Percentiles rank a stretch among this genome's conserved stretches.
Conservation (phyloP, 2,113 vertebrate genomes). For the Hassar affinis region DNA sequence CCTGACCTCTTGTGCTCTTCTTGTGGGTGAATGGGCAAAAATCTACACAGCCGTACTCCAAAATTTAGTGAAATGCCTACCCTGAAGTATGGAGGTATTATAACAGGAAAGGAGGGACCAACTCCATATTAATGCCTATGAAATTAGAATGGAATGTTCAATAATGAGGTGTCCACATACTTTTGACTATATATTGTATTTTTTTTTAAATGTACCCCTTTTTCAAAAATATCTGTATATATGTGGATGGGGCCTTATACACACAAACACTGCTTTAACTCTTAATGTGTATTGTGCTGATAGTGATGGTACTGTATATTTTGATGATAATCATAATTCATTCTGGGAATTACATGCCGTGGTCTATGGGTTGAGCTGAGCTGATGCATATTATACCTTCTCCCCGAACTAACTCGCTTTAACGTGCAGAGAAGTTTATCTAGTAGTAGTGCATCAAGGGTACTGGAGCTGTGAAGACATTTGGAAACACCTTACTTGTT, state of each 20-base stretch:
- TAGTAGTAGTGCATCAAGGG: neutral
- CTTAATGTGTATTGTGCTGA: neutral
- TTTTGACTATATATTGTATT: neutral
- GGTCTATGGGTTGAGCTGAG: neutral
- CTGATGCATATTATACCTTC: neutral
- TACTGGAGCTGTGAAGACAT: neutral
- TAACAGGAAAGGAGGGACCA: neutral
- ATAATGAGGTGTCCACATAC: neutral
- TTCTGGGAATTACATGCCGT: neutral
- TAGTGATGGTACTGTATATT: slow-evolving; percentile 9
- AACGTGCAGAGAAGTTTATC: neutral
- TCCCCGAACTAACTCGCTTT: neutral
- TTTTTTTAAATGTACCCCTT: neutral
- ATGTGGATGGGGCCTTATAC: neutral
- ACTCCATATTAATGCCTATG: neutral
- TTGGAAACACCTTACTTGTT: neutral
- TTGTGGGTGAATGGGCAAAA: neutral
- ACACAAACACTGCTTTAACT: neutral
- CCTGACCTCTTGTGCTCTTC: neutral
- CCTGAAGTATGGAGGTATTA: neutral
- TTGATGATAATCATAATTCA: neutral
- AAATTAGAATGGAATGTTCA: neutral
- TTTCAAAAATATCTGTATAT: neutral
- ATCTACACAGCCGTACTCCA: neutral
- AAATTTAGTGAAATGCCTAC: neutral